Percentiles rank a stretch among this genome's conserved stretches.
phyloP scores from a whole-genome alignment of 92 coral and sea anemone genomes.

The Chrysogorgia sp. region DNA sequence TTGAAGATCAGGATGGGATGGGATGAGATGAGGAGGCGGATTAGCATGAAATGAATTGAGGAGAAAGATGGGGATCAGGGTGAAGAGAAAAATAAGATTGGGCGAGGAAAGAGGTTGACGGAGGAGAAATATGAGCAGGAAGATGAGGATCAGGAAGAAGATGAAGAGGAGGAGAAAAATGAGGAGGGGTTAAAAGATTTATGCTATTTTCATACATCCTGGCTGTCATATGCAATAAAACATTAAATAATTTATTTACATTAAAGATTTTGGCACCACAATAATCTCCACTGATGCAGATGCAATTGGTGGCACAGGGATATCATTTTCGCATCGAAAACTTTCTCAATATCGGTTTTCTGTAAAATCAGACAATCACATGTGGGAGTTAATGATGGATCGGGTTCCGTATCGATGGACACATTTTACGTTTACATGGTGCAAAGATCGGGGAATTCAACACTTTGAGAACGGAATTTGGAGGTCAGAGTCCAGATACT shows the following conservation, averaged over 20 bases:
- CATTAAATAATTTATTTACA: neutral
- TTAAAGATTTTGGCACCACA: slow-evolving; percentile 19
- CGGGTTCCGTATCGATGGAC: slow-evolving; percentile 37
- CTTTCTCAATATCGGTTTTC: slow-evolving; percentile 19
- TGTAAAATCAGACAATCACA: slow-evolving; percentile 8
- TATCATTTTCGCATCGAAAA: slow-evolving; percentile 10
- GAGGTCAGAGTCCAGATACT: neutral
- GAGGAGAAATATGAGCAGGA: too few relatives aligned
- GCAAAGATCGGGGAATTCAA: slow-evolving; percentile 39
- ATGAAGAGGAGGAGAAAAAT: too few relatives aligned
- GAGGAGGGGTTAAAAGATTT: too few relatives aligned
- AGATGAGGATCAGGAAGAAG: too few relatives aligned
- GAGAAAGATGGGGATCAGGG: too few relatives aligned
- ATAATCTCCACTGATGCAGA: neutral
- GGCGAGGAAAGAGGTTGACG: too few relatives aligned
- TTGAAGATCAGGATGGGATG: too few relatives aligned
- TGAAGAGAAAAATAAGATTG: too few relatives aligned
- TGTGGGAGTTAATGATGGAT: slow-evolving; percentile 24
- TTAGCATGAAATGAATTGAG: too few relatives aligned
- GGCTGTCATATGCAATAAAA: too few relatives aligned
- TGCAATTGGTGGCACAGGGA: slow-evolving; percentile 1
- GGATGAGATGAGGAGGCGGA: too few relatives aligned
- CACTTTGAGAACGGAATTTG: slow-evolving; percentile 45
- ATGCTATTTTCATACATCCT: too few relatives aligned
- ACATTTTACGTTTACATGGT: slow-evolving; percentile 52